Conservation (phyloP, 1,140 invertebrate genomes). For the Carposina sasakii region DNA sequence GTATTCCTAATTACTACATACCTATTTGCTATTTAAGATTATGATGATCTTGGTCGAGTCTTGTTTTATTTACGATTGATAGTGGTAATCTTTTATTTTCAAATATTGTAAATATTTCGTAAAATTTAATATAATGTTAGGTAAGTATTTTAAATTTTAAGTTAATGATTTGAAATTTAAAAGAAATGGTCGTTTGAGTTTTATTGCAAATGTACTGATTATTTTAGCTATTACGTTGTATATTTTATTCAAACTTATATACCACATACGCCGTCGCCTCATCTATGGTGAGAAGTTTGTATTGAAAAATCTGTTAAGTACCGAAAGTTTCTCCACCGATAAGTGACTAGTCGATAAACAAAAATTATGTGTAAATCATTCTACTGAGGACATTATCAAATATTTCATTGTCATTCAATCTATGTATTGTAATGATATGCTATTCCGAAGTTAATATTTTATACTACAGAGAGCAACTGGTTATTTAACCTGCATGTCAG, state of each 20-base stretch:
- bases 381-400: too few relatives aligned
- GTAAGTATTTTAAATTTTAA: too few relatives aligned
- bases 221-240: conserved; percentile 61
- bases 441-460: too few relatives aligned
- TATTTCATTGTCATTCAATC: too few relatives aligned
- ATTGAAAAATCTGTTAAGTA: conserved; percentile 4
- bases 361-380: too few relatives aligned
- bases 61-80: conserved; percentile 31
- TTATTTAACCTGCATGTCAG: too few relatives aligned
- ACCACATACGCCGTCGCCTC: conserved; percentile 54
- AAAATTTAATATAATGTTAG: conserved; percentile 33
- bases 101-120: conserved; percentile 46
- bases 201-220: conserved; percentile 68
- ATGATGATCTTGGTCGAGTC: conserved; percentile 25
- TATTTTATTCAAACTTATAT: conserved; percentile 55
- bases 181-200: conserved; percentile 51
- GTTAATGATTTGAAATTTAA: conserved; percentile 34
- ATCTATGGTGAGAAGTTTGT: conserved; percentile 40
- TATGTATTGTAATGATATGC: too few relatives aligned
- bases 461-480: too few relatives aligned
- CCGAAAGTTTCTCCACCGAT: background rate
- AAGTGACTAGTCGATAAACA: too few relatives aligned
- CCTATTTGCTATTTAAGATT: conserved; percentile 30
- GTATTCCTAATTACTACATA: too few relatives aligned
- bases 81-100: conserved; percentile 33